phyloP scores from a whole-genome alignment of 2,888 invertebrate species.

The Platypus cylindrus region DNA sequence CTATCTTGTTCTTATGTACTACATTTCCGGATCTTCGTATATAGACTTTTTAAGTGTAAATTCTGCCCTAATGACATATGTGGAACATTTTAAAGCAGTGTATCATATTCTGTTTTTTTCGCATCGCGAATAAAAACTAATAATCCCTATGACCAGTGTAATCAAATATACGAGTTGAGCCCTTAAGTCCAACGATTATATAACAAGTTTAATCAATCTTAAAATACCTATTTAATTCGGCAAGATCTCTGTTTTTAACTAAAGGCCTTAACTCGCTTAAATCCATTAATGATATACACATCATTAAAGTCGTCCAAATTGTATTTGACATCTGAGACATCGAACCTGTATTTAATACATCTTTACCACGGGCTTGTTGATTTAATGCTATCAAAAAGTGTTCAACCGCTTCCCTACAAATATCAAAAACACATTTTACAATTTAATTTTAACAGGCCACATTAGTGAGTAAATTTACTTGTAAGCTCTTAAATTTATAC shows the following conservation, averaged over 20 bases:
- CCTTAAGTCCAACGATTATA: too few species aligned
- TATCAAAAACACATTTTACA: conserved; percentile 1
- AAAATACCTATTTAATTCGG: conserved; percentile 47
- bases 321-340: conserved; percentile 68
- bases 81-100: too few species aligned
- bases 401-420: conserved; percentile 76
- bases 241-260: conserved; percentile 49
- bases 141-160: too few species aligned
- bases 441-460: conserved; percentile 10
- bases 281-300: conserved; percentile 75
- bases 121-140: too few species aligned
- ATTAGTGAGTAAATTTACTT: too few species aligned
- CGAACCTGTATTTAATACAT: conserved; percentile 32
- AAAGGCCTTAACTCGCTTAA: conserved; percentile 48
- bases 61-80: too few species aligned
- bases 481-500: conserved; percentile 89
- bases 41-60: too few species aligned
- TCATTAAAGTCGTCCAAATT: conserved; percentile 86
- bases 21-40: too few species aligned
- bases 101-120: too few species aligned
- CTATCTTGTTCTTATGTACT: too few species aligned
- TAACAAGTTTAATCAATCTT: conserved; percentile 49
- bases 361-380: conserved; percentile 71
- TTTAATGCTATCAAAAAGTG: conserved; percentile 89
- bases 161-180: too few species aligned